These are phyloP conservation scores for Ichneumoninae sp. DNA, from an alignment of 2,888 invertebrate species.

Conservation along the genomic window DNA sequence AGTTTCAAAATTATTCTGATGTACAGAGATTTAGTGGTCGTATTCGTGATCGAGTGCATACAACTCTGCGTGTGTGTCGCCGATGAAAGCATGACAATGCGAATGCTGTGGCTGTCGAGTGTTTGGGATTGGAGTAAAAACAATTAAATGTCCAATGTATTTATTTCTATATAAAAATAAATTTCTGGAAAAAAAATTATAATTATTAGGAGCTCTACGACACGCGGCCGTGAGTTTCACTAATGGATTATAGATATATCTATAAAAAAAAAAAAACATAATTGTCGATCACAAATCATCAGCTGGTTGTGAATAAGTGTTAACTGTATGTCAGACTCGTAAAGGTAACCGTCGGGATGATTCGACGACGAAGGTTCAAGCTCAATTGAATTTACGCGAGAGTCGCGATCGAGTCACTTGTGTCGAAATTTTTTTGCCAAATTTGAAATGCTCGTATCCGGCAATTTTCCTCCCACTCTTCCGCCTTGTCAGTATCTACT, in stretches of 20 bases:
- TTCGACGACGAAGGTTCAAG: conserved; percentile 39
- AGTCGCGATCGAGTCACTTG: conserved; percentile 10
- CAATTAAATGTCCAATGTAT: conserved; percentile 38
- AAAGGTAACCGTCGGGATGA: conserved; percentile 61
- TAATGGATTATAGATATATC: conserved; percentile 29
- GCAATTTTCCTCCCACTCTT: not conserved
- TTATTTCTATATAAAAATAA: conserved; percentile 7
- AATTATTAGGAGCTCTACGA: not conserved
- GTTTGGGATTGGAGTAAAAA: conserved; percentile 1
- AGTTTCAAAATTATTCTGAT: conserved; percentile 28
- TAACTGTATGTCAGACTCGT: conserved; percentile 71
- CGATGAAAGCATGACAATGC: not conserved
- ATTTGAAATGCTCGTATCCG: not conserved
- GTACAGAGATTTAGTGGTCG: conserved; percentile 18
- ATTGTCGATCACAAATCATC: conserved; percentile 78
- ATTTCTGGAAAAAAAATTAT: conserved; percentile 17
- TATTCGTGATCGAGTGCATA: conserved; percentile 21
- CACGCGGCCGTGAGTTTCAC: not conserved
- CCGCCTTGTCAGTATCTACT: conserved; percentile 13
- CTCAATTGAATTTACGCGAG: conserved; percentile 2
- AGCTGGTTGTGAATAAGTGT: conserved; percentile 81
- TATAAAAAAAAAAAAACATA: conserved; percentile 32
- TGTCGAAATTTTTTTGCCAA: conserved; percentile 12
- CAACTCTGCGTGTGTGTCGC: conserved; percentile 4
- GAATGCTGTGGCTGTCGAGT: not conserved